Evolutionary conservation across 2,797 vertebrate genomes (phyloP).

Genomic region (Myripristis murdjan): DNA sequence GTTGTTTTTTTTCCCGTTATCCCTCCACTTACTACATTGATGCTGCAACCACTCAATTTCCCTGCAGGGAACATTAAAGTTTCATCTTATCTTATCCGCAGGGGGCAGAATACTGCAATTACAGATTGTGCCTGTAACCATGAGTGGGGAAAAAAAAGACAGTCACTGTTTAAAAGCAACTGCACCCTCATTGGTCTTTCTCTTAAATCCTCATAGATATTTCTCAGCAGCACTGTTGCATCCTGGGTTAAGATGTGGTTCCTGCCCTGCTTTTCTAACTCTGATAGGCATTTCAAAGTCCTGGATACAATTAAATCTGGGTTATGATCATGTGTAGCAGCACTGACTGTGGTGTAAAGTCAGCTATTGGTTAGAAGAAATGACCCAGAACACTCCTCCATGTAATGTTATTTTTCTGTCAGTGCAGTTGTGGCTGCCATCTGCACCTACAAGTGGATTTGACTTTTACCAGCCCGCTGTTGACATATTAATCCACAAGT

Average conservation of each 20-base stretch:
- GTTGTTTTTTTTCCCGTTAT: no score
- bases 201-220: background rate
- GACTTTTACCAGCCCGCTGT: constrained; percentile 36
- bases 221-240: constrained; percentile 2
- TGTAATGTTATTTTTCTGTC: background rate
- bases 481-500: constrained; percentile 61
- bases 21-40: no score
- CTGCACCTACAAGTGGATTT: no score
- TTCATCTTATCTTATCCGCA: background rate
- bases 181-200: no score
- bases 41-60: no score
- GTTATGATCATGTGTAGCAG: background rate
- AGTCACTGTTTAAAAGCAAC: no score
- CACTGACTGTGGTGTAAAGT: constrained; percentile 8
- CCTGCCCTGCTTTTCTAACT: no score
- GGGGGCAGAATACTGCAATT: background rate
- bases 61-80: no score
- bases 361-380: constrained; percentile 1
- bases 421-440: background rate
- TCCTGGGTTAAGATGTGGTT: no score
- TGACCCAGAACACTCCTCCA: background rate
- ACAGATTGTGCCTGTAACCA: background rate
- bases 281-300: background rate
- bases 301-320: constrained; percentile 17
- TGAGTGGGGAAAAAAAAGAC: no score